Evolutionary conservation across 2,888 invertebrate genomes (phyloP), one percentile per base, ranked within the genome.

Genomic region (Rambutsinella grinnellia): DNA sequence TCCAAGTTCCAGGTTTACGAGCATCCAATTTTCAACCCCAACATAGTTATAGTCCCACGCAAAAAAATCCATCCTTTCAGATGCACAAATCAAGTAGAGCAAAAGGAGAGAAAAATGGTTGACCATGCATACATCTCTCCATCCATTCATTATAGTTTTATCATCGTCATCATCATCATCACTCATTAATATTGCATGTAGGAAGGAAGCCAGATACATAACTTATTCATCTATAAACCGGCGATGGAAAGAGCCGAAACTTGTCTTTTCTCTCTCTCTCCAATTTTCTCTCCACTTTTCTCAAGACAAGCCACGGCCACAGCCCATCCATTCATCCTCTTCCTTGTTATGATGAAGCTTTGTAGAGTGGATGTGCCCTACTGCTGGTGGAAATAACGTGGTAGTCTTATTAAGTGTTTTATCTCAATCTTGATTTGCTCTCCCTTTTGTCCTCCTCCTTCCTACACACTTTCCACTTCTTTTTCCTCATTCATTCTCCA

Each of bases 371-470:
- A n/a, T n/a, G n/a, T n/a, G n/a, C n/a, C n/a, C n/a, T n/a, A n/a
- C n/a, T n/a, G n/a, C n/a, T n/a, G 13, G 36, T 8, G 13, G 36
- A 36, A 8, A 36, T 36, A 13, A 36, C 13, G 36, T 8, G 36
- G 36, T 36, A 36, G 36, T 36, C 62, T 27, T 70, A 54, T 65
- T 72, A 65, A 63, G 44, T 63, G 62, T 63, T 71, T 72, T 72
- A 72, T 72, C 65, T 72, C 65, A 46, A 72, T 72, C 72, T 72
- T 72, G 65, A 65, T 72, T 65, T 72, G 47, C 61, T 61, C 23
- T 21, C 69, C 58, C 51, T 36, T 65, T 66, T 6, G 56, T 56
- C 36, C 36, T 66, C 56, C 56, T 68, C 21, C 51, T 58, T 58
- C 36, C 36, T 13, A 36, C 36, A 36, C 36, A 36, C 36, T 8